These are phyloP conservation scores for Cacatua alba DNA, from an alignment of 2,113 vertebrate genomes.

Conservation along the genomic window DNA sequence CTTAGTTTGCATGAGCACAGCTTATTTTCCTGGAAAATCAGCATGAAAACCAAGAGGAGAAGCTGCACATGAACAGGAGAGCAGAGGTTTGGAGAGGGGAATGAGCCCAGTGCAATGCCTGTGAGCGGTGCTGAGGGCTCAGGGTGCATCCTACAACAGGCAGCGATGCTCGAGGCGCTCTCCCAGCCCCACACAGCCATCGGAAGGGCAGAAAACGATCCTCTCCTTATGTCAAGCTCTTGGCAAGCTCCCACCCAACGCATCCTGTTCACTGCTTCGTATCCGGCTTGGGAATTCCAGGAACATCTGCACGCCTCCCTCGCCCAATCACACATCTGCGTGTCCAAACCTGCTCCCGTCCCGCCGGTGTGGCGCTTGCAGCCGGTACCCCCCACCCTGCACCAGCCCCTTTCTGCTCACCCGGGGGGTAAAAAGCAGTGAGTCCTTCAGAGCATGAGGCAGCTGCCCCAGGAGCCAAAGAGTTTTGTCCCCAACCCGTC, in stretches of 20 bases:
- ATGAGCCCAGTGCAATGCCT: rapidly evolving
- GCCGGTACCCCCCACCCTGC: constrained; percentile 39
- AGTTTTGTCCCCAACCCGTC: background rate
- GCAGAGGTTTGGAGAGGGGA: rapidly evolving
- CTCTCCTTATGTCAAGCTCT: constrained; percentile 10
- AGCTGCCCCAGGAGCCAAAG: background rate
- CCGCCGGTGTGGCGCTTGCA: constrained; percentile 37
- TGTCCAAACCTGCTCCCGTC: constrained; percentile 80
- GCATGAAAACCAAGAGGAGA: background rate
- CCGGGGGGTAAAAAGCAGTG: rapidly evolving
- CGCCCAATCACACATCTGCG: constrained; percentile 70
- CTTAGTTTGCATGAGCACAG: background rate
- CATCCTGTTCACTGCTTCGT: constrained; percentile 71
- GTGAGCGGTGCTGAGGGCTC: background rate
- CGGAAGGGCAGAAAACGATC: background rate
- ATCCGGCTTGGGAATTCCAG: constrained; percentile 80
- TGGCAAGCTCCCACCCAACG: constrained; percentile 11
- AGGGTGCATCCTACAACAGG: rapidly evolving
- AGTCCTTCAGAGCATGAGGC: background rate
- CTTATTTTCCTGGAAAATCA: background rate
- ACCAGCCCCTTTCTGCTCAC: background rate
- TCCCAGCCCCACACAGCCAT: background rate
- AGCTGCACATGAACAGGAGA: rapidly evolving
- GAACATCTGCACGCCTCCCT: constrained; percentile 73
- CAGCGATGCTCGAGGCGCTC: rapidly evolving